These are phyloP conservation scores for Taxidea taxus DNA, from an alignment of 2,113 vertebrate species.

Conservation along the genomic window DNA sequence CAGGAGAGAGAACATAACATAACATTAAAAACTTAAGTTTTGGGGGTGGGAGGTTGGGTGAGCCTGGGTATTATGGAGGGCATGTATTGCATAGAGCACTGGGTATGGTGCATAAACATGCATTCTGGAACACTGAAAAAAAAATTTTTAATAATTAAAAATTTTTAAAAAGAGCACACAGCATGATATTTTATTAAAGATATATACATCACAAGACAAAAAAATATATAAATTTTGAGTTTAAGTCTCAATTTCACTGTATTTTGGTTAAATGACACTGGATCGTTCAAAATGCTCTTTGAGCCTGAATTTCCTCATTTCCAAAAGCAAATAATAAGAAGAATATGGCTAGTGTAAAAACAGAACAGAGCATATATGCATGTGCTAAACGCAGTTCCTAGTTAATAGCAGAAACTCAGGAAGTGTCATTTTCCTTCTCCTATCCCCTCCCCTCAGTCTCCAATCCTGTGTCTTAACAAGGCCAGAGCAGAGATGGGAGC, in stretches of 20 bases:
- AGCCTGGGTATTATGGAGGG: too few species aligned
- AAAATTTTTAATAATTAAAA: too few species aligned
- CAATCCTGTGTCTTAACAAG: background rate
- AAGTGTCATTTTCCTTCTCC: background rate
- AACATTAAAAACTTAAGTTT: background rate
- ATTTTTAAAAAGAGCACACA: too few species aligned
- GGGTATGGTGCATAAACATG: too few species aligned
- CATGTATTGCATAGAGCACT: too few species aligned
- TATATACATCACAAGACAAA: too few species aligned
- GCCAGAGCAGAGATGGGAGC: background rate
- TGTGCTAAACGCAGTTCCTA: background rate
- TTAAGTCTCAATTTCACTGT: background rate
- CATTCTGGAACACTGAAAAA: too few species aligned
- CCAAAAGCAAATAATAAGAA: background rate
- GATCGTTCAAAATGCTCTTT: background rate
- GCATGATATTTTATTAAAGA: too few species aligned
- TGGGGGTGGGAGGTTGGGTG: too few species aligned
- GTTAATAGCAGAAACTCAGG: background rate
- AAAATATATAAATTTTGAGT: background rate
- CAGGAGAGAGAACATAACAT: background rate
- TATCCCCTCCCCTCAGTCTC: background rate
- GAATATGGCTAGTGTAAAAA: background rate
- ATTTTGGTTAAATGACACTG: background rate
- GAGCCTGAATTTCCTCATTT: background rate
- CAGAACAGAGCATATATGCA: background rate